Percentiles rank a stretch among this genome's conserved stretches.
These are phyloP conservation scores for Hyles vespertilio DNA, from an alignment of 1,140 invertebrate species.

Conservation along the genomic window DNA sequence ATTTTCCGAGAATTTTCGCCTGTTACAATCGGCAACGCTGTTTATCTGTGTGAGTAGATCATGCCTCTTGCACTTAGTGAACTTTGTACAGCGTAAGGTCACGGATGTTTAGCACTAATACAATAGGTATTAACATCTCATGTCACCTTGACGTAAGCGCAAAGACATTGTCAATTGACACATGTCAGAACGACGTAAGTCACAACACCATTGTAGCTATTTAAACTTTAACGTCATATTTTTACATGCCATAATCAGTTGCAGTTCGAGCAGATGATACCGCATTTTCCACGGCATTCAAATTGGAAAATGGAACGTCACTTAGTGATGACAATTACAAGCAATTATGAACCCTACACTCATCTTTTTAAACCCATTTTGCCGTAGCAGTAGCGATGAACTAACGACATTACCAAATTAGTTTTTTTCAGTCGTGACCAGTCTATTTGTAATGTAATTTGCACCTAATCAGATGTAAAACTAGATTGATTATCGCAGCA, in stretches of 20 bases:
- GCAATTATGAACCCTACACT: not conserved
- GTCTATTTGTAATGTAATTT: slow-evolving; percentile 72
- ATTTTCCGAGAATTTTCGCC: slow-evolving; percentile 31
- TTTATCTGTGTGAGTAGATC: slow-evolving; percentile 28
- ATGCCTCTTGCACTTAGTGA: slow-evolving; percentile 56
- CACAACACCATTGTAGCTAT: slow-evolving; percentile 8
- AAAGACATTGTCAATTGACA: slow-evolving; percentile 50
- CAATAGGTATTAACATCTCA: slow-evolving; percentile 68
- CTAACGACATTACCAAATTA: too few relatives aligned
- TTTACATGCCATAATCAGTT: slow-evolving; percentile 35
- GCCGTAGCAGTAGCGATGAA: too few relatives aligned
- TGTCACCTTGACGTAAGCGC: slow-evolving; percentile 72
- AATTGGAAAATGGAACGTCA: slow-evolving; percentile 6
- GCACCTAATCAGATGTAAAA: slow-evolving; percentile 70
- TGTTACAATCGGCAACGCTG: slow-evolving; percentile 18
- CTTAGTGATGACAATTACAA: too few relatives aligned
- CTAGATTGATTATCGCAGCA: slow-evolving; percentile 67
- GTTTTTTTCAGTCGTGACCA: slow-evolving; percentile 49
- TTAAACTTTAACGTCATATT: slow-evolving; percentile 27
- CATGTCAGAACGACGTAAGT: slow-evolving; percentile 26
- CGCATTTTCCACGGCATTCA: slow-evolving; percentile 16
- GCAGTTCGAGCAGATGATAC: slow-evolving; percentile 15
- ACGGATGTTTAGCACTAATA: slow-evolving; percentile 69
- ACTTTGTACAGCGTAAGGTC: slow-evolving; percentile 70
- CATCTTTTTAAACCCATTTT: not conserved